phyloP scores from a whole-genome alignment of 2,113 vertebrate genomes.

The Dipodomys spectabilis region DNA sequence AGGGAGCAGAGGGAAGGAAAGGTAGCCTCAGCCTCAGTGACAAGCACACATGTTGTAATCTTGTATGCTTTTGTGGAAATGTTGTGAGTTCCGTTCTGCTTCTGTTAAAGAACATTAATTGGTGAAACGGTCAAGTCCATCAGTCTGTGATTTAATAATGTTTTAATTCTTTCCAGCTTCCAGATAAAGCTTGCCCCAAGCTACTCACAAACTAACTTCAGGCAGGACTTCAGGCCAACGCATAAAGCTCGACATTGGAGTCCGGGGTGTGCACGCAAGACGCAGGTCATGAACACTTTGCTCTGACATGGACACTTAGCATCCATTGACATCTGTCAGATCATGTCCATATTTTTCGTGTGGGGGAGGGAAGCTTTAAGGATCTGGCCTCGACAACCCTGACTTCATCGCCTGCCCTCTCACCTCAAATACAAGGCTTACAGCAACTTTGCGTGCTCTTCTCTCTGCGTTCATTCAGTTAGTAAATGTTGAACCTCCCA shows the following conservation, averaged over 20 bases:
- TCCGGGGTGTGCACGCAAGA: rapidly evolving
- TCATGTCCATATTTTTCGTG: neutral
- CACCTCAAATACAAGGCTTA: no score
- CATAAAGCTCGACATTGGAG: rapidly evolving
- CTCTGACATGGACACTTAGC: neutral
- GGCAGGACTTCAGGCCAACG: neutral
- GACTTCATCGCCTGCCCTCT: no score
- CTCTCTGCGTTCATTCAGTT: no score
- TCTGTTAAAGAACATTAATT: neutral
- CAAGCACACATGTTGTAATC: rapidly evolving
- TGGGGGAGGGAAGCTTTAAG: no score
- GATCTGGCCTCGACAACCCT: no score
- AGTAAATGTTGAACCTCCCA: no score
- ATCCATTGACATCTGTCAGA: neutral
- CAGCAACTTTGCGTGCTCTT: no score
- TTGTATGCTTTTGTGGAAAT: neutral
- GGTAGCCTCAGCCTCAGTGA: rapidly evolving
- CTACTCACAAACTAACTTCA: neutral
- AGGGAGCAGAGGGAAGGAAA: no score
- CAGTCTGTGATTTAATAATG: rapidly evolving
- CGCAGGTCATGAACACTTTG: no score
- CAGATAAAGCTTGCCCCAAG: neutral
- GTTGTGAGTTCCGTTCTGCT: neutral
- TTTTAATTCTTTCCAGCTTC: neutral
- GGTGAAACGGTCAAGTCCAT: neutral